Evolutionary conservation across 2,113 vertebrate species (phyloP), one percentile per base, ranked within the genome.

Genomic region (Plecotus auritus): DNA sequence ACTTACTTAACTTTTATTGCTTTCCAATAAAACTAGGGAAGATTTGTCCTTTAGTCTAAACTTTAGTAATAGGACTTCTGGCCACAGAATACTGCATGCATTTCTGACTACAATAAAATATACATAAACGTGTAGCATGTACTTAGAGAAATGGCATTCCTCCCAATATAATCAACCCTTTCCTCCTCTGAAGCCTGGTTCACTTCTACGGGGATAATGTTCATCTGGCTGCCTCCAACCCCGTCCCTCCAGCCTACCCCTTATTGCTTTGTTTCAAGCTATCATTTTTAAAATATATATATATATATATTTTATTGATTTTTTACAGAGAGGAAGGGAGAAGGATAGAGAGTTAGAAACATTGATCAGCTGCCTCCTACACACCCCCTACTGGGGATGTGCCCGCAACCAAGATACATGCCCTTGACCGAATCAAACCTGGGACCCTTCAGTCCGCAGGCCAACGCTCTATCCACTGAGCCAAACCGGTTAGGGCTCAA

Each of bases 21-120:
- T 35, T 84, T 42, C 56, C 84, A 20, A 49, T 35, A 42, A 81
- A 70, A 70, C 28, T 17, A 56, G 51, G 74, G 28, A 81, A 69
- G 82, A 85, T 59, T 16, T 76, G 64, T 83, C 70, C 83, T 96
- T 78, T 30, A 28, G 56, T 85, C 32, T 49, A 26, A 69, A 85
- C 35, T 94, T 85, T 9, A 67, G 54, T 37, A 51, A 72, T 16
- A 66, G 35, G 85, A 84, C 51, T 40, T 70, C 45, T 40, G 49
- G 84, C 47, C 83, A 35, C 3, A 37, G n/a, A 61, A 51, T 9
- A 20, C 16, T 51, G 66, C 67, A 45, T 37, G 66, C 35, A 30
- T 82, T 86, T 87, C 76, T 67, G 64, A 87, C 26, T 23, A 9
- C 49, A 92, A 74, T 42, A 22, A 61, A 69, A 80, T 37, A 23